Conservation (phyloP, 2,797 vertebrate species). For the Spondyliosoma cantharus region DNA sequence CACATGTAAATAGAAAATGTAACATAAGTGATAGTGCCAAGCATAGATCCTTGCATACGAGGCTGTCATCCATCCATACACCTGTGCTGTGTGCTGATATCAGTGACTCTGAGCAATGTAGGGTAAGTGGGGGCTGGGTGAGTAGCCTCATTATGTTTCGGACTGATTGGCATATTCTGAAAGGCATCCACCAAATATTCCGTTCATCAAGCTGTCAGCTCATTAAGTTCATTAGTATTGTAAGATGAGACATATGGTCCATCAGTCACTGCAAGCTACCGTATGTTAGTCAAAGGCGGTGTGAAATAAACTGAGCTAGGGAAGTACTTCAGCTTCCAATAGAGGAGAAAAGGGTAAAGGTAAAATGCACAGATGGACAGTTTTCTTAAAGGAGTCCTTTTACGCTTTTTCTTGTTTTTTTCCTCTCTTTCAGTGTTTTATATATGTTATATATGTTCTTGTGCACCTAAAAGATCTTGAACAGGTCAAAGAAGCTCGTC, state of each 20-base stretch:
- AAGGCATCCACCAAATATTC: slow-evolving; percentile 55
- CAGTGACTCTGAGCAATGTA: not conserved
- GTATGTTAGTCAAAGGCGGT: slow-evolving; percentile 38
- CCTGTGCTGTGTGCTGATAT: not conserved
- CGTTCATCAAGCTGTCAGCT: slow-evolving; percentile 62
- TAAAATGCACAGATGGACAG: not conserved
- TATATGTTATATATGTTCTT: too few relatives aligned
- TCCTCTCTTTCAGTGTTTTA: too few relatives aligned
- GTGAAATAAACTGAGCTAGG: slow-evolving; percentile 13
- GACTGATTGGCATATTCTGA: slow-evolving; percentile 60
- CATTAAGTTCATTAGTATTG: slow-evolving; percentile 53
- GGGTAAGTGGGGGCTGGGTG: slow-evolving; percentile 20
- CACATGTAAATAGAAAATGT: not conserved
- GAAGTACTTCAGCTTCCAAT: not conserved
- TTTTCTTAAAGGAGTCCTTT: too few relatives aligned
- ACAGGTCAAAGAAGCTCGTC: too few relatives aligned
- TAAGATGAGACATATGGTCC: slow-evolving; percentile 47
- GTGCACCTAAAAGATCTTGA: too few relatives aligned
- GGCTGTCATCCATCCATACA: not conserved
- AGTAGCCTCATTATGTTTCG: slow-evolving; percentile 52
- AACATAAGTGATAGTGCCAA: not conserved
- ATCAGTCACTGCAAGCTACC: slow-evolving; percentile 40
- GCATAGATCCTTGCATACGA: slow-evolving; percentile 1
- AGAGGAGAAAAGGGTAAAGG: not conserved
- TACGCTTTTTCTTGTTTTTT: too few relatives aligned